Base-by-base conservation (phyloP, 1,140 invertebrate species). In the Stenopsyche tienmushanensis region DNA sequence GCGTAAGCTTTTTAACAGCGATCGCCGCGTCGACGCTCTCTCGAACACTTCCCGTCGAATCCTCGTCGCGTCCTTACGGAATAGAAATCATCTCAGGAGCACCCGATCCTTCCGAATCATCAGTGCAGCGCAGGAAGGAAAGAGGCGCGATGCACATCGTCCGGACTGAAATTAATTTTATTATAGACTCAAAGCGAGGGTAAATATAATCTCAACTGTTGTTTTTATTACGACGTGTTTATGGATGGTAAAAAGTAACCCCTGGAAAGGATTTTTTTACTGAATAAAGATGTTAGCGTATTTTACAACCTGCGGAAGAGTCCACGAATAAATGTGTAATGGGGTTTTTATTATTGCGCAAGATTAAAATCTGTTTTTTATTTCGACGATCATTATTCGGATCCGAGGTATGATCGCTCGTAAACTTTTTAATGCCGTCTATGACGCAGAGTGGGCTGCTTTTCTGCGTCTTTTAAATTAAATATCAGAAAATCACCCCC, bases 1-100 rank as follows among this genome's bases (percentile, higher is more conserved):
- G 53, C 21, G 64, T 70, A 64, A 66, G 64, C 54, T 55, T 64
- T 55, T 29, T 29, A 44, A 59, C 54, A 41, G 44, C 59, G 65
- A 58, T 54, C 47, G 62, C 25, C 18, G 57, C 49, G 49, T 59
- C 49, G 65, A 58, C 67, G 47, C 18, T 59, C 41, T 24, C 41
- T 62, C 9, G 18, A n/a, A 25, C n/a, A n/a, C n/a, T n/a, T n/a
- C n/a, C n/a, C n/a, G n/a, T n/a, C n/a, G n/a, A n/a, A n/a, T n/a
- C n/a, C n/a, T n/a, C n/a, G n/a, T n/a, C n/a, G n/a, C n/a, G n/a
- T n/a, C n/a, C n/a, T n/a, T n/a, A n/a, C n/a, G n/a, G n/a, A n/a
- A n/a, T n/a, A n/a, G n/a, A n/a, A n/a, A n/a, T n/a, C n/a, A n/a
- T n/a, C n/a, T n/a, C n/a, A n/a, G n/a, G n/a, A n/a, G n/a, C n/a